phyloP scores from a whole-genome alignment of 2,888 invertebrate genomes.

The Drosophila ochracea region DNA sequence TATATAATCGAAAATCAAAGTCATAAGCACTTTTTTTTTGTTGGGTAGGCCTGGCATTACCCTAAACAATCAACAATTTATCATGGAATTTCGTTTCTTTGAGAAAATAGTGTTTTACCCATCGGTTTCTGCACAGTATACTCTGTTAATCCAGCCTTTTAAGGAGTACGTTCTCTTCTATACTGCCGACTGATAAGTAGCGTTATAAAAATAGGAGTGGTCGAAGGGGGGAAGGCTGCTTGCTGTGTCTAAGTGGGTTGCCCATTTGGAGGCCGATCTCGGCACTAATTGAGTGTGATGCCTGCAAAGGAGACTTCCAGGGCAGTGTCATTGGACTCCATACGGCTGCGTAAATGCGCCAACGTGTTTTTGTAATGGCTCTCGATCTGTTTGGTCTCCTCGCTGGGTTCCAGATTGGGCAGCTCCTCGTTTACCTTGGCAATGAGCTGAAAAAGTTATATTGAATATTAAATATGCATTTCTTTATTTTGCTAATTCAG shows the following conservation, averaged over 20 bases:
- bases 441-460: slow-evolving; percentile 89
- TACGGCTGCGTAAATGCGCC: slow-evolving; percentile 91
- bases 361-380: slow-evolving; percentile 97
- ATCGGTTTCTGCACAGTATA: slow-evolving; percentile 24
- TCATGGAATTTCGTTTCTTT: slow-evolving; percentile 55
- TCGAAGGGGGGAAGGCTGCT: slow-evolving; percentile 25
- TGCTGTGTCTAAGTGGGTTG: slow-evolving; percentile 20
- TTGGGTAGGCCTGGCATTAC: slow-evolving; percentile 30
- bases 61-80: slow-evolving; percentile 46
- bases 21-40: slow-evolving; percentile 46
- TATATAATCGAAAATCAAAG: slow-evolving; percentile 55
- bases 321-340: slow-evolving; percentile 84
- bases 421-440: slow-evolving; percentile 96
- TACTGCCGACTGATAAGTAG: slow-evolving; percentile 41
- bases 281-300: slow-evolving; percentile 83
- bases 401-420: slow-evolving; percentile 96
- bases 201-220: slow-evolving; percentile 61
- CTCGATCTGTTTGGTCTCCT: slow-evolving; percentile 98
- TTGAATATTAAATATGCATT: neutral
- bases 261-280: slow-evolving; percentile 11
- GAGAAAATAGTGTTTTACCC: slow-evolving; percentile 42
- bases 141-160: slow-evolving; percentile 47
- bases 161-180: slow-evolving; percentile 36
- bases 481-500: too few species aligned
- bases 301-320: slow-evolving; percentile 85